phyloP scores from a whole-genome alignment of 1,140 invertebrate species.

The Planococcus citri region DNA sequence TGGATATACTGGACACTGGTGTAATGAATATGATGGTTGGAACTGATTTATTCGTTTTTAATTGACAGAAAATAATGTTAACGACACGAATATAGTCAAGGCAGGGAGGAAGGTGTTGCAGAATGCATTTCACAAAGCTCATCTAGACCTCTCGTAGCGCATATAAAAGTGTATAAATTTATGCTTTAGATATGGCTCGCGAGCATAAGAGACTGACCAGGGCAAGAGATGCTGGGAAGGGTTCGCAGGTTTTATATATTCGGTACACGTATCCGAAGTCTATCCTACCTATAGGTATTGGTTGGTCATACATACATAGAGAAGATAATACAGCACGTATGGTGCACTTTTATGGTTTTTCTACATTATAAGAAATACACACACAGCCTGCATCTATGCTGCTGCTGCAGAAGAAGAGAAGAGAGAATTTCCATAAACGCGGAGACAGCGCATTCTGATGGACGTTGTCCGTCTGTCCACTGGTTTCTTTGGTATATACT shows the following conservation, averaged over 20 bases:
- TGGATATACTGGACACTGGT: neutral
- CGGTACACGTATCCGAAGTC: neutral
- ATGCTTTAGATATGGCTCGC: neutral
- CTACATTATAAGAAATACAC: neutral
- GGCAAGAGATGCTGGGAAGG: too few species aligned
- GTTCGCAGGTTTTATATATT: constrained; percentile 14
- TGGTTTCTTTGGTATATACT: neutral
- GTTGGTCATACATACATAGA: constrained; percentile 12
- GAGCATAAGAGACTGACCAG: too few species aligned
- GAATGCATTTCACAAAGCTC: too few species aligned
- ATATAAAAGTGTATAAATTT: too few species aligned
- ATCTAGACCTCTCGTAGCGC: too few species aligned
- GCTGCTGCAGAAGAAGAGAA: too few species aligned
- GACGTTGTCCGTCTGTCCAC: constrained; percentile 17
- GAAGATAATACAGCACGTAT: constrained; percentile 12
- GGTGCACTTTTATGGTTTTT: neutral
- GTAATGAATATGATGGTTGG: neutral
- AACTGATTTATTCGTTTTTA: constrained; percentile 15
- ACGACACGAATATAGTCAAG: neutral
- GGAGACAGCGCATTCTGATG: constrained; percentile 19
- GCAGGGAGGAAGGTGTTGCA: too few species aligned
- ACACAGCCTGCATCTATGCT: too few species aligned
- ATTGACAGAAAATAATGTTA: constrained; percentile 14
- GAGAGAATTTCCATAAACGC: constrained; percentile 13
- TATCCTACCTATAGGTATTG: neutral